These are phyloP conservation scores for Drosophila gaucha DNA, from an alignment of 2,888 invertebrate species.

Conservation along the genomic window DNA sequence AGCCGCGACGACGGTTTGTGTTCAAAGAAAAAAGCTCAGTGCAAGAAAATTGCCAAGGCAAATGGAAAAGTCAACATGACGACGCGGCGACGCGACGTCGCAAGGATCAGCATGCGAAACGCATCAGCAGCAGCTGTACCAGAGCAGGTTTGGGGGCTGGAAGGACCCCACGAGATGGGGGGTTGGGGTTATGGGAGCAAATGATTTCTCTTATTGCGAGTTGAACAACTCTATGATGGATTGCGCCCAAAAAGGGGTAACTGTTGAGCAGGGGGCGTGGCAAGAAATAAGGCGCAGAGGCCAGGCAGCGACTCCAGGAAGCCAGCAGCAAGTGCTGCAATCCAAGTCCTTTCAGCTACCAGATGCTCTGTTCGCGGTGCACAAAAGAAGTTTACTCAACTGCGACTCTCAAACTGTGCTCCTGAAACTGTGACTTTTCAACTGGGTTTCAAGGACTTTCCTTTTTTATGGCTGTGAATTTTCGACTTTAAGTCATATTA, in stretches of 20 bases:
- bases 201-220: conserved; percentile 75
- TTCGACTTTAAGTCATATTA: too few relatives aligned
- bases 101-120: conserved; percentile 48
- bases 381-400: too few relatives aligned
- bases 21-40: conserved; percentile 59
- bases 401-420: background rate
- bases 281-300: background rate
- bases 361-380: conserved; percentile 1
- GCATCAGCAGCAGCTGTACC: conserved; percentile 21
- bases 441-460: too few relatives aligned
- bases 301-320: conserved; percentile 2
- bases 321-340: background rate
- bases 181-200: conserved; percentile 49
- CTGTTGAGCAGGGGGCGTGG: background rate
- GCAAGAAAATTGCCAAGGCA: conserved; percentile 73
- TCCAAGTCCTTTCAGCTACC: background rate
- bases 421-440: too few relatives aligned
- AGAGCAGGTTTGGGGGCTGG: background rate
- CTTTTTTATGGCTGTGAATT: too few relatives aligned
- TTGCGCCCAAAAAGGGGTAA: conserved; percentile 7
- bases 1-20: conserved; percentile 20
- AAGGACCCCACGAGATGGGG: too few relatives aligned
- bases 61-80: conserved; percentile 76
- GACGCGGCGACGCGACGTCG: too few relatives aligned
- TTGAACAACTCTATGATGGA: conserved; percentile 37